These are phyloP conservation scores for Syngnathus typhle DNA, from an alignment of 2,113 vertebrate species.

Conservation along the genomic window DNA sequence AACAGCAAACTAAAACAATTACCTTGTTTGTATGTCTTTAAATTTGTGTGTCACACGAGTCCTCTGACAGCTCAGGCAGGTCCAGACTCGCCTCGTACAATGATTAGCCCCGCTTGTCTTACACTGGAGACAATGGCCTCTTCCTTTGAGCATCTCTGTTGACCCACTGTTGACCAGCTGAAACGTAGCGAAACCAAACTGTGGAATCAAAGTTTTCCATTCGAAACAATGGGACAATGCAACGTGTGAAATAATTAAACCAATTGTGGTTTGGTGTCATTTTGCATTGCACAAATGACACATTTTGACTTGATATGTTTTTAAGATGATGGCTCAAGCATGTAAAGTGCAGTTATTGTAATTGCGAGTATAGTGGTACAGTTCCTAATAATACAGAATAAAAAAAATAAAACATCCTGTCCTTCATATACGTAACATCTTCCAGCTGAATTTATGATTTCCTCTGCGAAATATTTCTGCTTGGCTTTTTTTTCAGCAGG, in stretches of 20 bases:
- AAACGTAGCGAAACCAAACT: conserved; percentile 14
- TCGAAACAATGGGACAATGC: conserved; percentile 35
- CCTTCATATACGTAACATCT: no score
- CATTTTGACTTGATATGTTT: neutral
- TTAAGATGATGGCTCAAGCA: neutral
- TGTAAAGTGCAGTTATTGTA: neutral
- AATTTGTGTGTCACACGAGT: neutral
- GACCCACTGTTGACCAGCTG: conserved; percentile 42
- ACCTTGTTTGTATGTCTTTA: neutral
- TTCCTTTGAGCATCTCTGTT: conserved; percentile 33
- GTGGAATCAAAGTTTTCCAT: conserved; percentile 16
- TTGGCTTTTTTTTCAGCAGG: no score
- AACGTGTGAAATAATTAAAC: neutral
- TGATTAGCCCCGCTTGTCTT: conserved; percentile 66
- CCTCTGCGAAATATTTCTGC: no score
- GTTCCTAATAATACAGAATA: neutral
- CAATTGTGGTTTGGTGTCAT: neutral
- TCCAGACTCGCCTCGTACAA: conserved; percentile 59
- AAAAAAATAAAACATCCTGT: no score
- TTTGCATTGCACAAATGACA: neutral
- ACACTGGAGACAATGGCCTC: conserved; percentile 62
- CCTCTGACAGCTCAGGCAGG: conserved; percentile 46
- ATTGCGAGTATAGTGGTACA: conserved; percentile 2
- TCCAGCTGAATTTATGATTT: no score
- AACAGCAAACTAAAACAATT: neutral